phyloP scores from a whole-genome alignment of 2,113 vertebrate species.

The Microtus montanus region DNA sequence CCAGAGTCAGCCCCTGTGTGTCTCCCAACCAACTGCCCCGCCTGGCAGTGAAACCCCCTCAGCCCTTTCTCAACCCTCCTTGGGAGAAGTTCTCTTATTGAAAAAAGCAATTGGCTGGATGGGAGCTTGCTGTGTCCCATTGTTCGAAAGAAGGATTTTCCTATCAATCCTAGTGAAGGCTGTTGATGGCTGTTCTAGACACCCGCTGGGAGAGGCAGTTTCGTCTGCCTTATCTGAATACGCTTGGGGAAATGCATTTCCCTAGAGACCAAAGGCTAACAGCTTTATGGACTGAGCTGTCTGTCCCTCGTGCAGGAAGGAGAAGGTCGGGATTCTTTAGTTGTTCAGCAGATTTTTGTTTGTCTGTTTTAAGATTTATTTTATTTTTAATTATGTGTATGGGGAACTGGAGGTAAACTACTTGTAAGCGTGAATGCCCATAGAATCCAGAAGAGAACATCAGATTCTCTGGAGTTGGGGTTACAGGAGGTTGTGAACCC shows the following conservation, averaged over 20 bases:
- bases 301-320: not conserved
- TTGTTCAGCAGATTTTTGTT: not conserved
- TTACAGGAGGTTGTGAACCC: not conserved
- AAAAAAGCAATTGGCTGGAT: not conserved
- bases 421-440: not conserved
- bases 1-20: not conserved
- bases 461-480: not conserved
- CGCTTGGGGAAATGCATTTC: not conserved
- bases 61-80: not conserved
- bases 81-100: conserved; percentile 8
- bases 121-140: not conserved
- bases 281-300: not conserved
- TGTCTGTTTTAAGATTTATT: not conserved
- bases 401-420: no score
- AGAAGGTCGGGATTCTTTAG: not conserved
- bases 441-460: not conserved
- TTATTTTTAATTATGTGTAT: not conserved
- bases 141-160: conserved; percentile 54
- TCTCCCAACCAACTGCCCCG: not conserved
- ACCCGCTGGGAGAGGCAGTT: conserved; percentile 50
- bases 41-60: not conserved
- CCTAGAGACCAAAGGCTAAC: not conserved
- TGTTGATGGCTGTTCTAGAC: not conserved
- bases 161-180: conserved; percentile 30
- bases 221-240: not conserved